phyloP scores from a whole-genome alignment of 2,797 vertebrate genomes.

The Iguana delicatissima region DNA sequence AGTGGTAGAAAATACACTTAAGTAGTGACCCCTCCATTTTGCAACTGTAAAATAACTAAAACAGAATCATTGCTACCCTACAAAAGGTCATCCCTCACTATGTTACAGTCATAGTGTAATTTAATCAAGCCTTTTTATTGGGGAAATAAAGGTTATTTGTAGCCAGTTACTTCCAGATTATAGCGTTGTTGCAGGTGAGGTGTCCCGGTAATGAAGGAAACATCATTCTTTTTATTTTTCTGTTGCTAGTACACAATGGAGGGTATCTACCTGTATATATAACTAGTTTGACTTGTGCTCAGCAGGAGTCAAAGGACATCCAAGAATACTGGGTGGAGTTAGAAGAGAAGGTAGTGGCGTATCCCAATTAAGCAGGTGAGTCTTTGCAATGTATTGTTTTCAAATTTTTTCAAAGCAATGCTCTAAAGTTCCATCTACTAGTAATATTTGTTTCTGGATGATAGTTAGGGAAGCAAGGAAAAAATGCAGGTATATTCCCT shows the following conservation, averaged over 20 bases:
- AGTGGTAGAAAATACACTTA: too few relatives aligned
- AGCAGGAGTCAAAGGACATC: conserved; percentile 17
- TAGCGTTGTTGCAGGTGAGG: neutral
- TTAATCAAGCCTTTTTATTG: too few relatives aligned
- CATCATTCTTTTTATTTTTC: neutral
- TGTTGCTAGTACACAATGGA: neutral
- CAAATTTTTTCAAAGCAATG: neutral
- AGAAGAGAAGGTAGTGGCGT: conserved; percentile 14
- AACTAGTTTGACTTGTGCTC: neutral
- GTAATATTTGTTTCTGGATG: neutral
- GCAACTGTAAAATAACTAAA: too few relatives aligned
- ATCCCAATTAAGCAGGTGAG: conserved; percentile 34
- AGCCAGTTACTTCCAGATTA: neutral
- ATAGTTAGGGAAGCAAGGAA: neutral
- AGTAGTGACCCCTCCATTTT: too few relatives aligned
- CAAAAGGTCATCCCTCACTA: too few relatives aligned
- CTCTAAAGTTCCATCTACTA: neutral
- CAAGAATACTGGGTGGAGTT: conserved; percentile 24
- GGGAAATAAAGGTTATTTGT: too few relatives aligned
- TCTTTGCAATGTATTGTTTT: neutral
- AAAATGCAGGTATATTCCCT: neutral
- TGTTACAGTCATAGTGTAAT: too few relatives aligned
- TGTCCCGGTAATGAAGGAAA: neutral
- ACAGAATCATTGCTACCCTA: too few relatives aligned
- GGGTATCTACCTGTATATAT: neutral